phyloP scores from a whole-genome alignment of 1,140 invertebrate species.

The Archivesica marissinica region DNA sequence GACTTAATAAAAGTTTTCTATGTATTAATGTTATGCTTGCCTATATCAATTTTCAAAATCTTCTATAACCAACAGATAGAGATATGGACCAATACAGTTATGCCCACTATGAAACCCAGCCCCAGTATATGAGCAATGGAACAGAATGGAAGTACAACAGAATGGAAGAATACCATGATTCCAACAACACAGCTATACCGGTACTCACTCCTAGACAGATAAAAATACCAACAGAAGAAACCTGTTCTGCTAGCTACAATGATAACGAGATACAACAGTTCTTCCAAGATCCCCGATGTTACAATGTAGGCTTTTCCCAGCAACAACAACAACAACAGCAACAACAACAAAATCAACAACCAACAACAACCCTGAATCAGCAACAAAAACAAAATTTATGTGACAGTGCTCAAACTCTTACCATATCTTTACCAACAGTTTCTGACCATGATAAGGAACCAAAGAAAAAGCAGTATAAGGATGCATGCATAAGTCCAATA shows the following conservation, averaged over 20 bases:
- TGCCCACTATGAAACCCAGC: not conserved
- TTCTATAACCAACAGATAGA: not conserved
- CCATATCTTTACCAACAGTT: not conserved
- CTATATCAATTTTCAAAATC: too few species aligned
- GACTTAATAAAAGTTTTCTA: too few species aligned
- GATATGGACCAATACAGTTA: not conserved
- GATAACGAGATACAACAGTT: not conserved
- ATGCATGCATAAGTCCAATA: conserved; percentile 48
- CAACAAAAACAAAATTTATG: too few species aligned
- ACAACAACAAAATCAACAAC: not conserved
- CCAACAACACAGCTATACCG: not conserved
- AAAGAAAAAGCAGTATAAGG: conserved; percentile 28
- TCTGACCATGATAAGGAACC: not conserved
- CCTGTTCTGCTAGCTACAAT: not conserved
- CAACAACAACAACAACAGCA: not conserved
- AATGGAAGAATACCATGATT: not conserved
- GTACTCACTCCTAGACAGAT: not conserved
- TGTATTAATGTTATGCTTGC: too few species aligned
- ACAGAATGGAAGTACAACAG: not conserved
- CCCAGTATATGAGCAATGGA: not conserved
- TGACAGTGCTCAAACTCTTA: too few species aligned
- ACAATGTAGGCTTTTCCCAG: not conserved
- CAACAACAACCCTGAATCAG: too few species aligned
- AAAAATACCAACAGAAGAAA: not conserved
- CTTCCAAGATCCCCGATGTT: not conserved